These are phyloP conservation scores for Coremacera marginata DNA, from an alignment of 2,888 invertebrate species.

Conservation along the genomic window DNA sequence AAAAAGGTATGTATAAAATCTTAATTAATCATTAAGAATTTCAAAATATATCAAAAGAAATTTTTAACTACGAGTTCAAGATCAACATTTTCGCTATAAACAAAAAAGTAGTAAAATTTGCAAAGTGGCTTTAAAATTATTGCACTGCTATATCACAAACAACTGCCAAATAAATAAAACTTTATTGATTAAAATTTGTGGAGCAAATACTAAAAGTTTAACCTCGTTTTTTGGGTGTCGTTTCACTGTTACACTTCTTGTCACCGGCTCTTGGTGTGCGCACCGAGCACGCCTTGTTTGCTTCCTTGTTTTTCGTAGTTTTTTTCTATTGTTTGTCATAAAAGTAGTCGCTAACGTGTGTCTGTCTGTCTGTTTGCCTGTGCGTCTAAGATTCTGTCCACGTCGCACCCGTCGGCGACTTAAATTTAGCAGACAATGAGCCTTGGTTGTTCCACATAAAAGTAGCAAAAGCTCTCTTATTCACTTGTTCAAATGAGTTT, in stretches of 20 bases:
- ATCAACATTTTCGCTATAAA: neutral
- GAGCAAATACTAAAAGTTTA: slow-evolving; percentile 41
- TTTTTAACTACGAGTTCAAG: neutral
- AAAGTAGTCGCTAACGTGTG: neutral
- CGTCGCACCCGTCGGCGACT: neutral
- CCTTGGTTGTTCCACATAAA: neutral
- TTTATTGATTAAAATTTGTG: slow-evolving; percentile 46
- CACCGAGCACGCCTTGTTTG: neutral
- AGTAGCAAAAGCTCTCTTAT: neutral
- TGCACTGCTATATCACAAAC: neutral
- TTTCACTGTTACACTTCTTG: neutral
- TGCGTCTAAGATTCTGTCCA: neutral
- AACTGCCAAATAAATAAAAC: slow-evolving; percentile 23
- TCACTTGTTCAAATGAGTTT: slow-evolving; percentile 1
- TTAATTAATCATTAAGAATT: slow-evolving; percentile 55
- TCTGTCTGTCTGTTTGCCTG: slow-evolving; percentile 12
- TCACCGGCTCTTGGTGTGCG: neutral
- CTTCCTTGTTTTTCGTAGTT: slow-evolving; percentile 5
- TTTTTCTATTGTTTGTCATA: slow-evolving; percentile 41
- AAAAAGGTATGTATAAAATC: slow-evolving; percentile 41
- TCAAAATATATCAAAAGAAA: neutral
- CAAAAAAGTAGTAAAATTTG: neutral
- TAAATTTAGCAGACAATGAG: neutral
- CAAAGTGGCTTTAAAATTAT: slow-evolving; percentile 8
- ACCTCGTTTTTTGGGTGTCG: slow-evolving; percentile 38